Evolutionary conservation across 2,113 vertebrate species (phyloP).

Genomic region (Callorhinus ursinus): DNA sequence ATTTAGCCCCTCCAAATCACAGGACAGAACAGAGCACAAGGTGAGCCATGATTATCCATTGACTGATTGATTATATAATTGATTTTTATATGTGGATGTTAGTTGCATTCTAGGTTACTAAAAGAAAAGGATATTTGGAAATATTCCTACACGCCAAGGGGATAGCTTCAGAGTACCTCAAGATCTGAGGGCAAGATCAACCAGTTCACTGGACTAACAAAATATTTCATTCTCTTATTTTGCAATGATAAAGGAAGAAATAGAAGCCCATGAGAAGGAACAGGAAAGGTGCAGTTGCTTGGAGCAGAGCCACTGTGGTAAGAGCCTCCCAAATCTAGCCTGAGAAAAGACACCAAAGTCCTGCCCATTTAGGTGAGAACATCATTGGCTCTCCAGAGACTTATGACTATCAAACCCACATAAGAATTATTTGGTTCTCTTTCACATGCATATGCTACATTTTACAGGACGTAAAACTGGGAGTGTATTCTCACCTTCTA

Average conservation of each 20-base stretch:
- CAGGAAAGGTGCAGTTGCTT: not conserved
- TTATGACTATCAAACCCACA: not conserved
- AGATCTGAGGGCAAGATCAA: not conserved
- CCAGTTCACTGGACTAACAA: not conserved
- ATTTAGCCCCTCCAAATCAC: not conserved
- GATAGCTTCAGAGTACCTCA: not conserved
- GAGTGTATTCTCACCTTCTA: not conserved
- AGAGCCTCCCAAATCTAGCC: not conserved
- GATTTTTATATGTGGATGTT: not conserved
- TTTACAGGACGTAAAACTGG: not conserved
- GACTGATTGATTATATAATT: not conserved
- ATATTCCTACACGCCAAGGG: not conserved
- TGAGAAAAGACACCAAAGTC: not conserved
- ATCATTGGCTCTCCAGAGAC: not conserved
- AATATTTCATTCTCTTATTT: not conserved
- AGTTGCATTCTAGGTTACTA: not conserved
- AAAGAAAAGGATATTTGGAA: not conserved
- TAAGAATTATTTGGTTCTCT: not conserved
- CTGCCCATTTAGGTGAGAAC: not conserved
- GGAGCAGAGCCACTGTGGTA: not conserved
- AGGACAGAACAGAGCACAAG: not conserved
- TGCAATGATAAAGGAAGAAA: not conserved
- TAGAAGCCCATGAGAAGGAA: not conserved
- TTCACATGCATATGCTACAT: not conserved
- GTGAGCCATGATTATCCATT: not conserved